phyloP scores from a whole-genome alignment of 2,797 vertebrate genomes.

The Acanthopagrus latus region DNA sequence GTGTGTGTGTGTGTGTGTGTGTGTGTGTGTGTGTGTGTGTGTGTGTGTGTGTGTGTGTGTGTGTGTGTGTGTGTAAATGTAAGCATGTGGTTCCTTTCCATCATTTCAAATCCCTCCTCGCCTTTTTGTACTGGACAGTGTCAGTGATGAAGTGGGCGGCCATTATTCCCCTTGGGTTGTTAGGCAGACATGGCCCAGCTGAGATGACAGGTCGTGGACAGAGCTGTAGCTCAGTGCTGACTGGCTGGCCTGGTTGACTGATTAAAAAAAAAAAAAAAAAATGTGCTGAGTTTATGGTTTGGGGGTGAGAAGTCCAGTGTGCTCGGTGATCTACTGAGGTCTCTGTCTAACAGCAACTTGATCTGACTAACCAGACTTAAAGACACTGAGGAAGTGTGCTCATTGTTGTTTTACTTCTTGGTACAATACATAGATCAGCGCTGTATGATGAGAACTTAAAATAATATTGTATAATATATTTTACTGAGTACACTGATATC shows the following conservation, averaged over 20 bases:
- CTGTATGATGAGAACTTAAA: too few species aligned
- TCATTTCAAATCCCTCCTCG: constrained; percentile 34
- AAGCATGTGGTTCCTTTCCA: constrained; percentile 32
- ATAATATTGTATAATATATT: too few species aligned
- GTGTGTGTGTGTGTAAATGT: constrained; percentile 1
- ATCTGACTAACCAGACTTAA: constrained; percentile 9
- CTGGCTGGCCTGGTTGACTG: constrained; percentile 56
- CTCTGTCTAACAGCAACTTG: constrained; percentile 12
- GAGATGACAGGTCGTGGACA: constrained; percentile 69
- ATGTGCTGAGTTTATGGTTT: constrained; percentile 61
- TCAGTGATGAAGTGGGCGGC: constrained; percentile 62
- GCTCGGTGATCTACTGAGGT: constrained; percentile 13
- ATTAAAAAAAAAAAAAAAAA: constrained; percentile 69
- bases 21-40: background rate
- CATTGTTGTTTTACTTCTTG: background rate
- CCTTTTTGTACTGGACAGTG: constrained; percentile 46
- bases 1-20: background rate
- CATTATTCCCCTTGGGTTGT: constrained; percentile 55
- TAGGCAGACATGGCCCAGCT: constrained; percentile 54
- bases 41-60: background rate
- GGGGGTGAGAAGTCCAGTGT: constrained; percentile 21
- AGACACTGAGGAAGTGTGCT: background rate
- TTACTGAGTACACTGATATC: too few species aligned
- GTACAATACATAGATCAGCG: too few species aligned
- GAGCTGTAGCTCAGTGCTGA: constrained; percentile 59